A percentile compares a stretch with the other conserved stretches of the same genome.
Evolutionary conservation across 2,113 vertebrate species (phyloP).

Genomic region (Leptocoma aspasia): DNA sequence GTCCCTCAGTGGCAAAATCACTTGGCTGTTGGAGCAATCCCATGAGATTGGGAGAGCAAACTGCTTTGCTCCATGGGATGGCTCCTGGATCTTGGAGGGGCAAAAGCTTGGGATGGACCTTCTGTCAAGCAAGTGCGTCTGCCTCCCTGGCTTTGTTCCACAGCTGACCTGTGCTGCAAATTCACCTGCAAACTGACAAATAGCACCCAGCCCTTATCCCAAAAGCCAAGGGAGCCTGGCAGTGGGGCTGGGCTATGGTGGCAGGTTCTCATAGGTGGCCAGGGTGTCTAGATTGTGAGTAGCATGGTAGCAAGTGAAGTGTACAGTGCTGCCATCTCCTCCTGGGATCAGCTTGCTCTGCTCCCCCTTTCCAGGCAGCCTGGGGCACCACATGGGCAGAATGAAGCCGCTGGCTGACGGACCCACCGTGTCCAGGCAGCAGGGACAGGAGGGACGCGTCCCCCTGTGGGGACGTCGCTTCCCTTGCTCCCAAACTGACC

Average conservation of each 20-base stretch:
- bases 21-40: background rate
- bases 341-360: background rate
- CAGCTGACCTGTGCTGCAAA: background rate
- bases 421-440: background rate
- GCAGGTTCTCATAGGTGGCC: background rate
- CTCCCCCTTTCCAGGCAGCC: background rate
- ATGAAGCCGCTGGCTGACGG: slow-evolving; percentile 28
- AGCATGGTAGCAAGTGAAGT: background rate
- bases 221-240: background rate
- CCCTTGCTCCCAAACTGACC: background rate
- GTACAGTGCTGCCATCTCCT: background rate
- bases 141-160: background rate
- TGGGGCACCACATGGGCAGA: background rate
- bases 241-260: accelerated
- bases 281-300: background rate
- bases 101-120: background rate
- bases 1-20: background rate
- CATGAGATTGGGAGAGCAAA: background rate
- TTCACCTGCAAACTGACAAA: background rate
- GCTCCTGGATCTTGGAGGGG: background rate
- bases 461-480: background rate
- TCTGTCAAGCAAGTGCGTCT: background rate
- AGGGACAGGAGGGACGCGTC: background rate
- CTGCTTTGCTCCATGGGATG: background rate
- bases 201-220: background rate